Percentiles rank a stretch among this genome's conserved stretches.
phyloP scores from a whole-genome alignment of 2,888 invertebrate species.

The Euproctis similis region DNA sequence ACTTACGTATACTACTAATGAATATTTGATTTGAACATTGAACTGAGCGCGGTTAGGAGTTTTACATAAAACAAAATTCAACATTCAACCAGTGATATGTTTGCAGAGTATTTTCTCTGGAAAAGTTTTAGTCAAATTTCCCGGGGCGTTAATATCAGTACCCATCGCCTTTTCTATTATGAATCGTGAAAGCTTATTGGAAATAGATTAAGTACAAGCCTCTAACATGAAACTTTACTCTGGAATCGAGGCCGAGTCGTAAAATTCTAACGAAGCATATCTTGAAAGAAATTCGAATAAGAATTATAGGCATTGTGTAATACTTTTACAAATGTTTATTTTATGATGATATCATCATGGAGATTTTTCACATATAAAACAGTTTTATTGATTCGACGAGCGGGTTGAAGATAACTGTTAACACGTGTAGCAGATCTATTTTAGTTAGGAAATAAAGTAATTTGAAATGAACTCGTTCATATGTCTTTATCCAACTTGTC shows the following conservation, averaged over 20 bases:
- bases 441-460: constrained; percentile 3
- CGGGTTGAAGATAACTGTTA: not conserved
- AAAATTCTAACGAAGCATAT: constrained; percentile 28
- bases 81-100: no score
- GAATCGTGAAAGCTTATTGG: constrained; percentile 44
- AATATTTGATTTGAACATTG: no score
- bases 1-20: no score
- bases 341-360: constrained; percentile 14
- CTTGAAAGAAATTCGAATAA: constrained; percentile 22
- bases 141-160: constrained; percentile 15
- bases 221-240: constrained; percentile 46
- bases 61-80: no score
- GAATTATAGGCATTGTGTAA: no score
- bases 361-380: constrained; percentile 11
- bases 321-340: constrained; percentile 13
- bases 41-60: no score
- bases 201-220: constrained; percentile 32
- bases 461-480: constrained; percentile 1
- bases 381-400: constrained; percentile 8
- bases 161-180: constrained; percentile 26
- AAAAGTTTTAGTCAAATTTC: constrained; percentile 8
- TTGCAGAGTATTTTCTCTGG: not conserved
- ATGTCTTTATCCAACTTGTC: not conserved
- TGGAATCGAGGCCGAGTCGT: constrained; percentile 27
- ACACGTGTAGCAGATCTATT: not conserved